phyloP scores from a whole-genome alignment of 2,797 vertebrate species.

The Lutra lutra region DNA sequence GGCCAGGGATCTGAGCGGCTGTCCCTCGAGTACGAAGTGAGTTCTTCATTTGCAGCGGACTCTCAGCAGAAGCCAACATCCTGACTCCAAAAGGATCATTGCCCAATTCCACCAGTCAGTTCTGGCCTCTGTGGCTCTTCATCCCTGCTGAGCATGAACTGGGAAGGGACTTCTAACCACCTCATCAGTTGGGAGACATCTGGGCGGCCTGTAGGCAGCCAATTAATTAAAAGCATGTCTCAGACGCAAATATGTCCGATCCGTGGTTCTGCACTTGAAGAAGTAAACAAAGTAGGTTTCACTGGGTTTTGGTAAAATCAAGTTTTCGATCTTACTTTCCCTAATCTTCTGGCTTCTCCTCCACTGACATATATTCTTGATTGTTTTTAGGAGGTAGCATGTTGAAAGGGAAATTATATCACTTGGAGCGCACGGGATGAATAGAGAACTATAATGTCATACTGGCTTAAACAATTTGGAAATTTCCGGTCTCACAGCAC shows the following conservation, averaged over 20 bases:
- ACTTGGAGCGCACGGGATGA: background rate
- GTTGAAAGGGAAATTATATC: background rate
- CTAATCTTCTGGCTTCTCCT: background rate
- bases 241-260: background rate
- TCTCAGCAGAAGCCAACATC: background rate
- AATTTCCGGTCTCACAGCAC: background rate
- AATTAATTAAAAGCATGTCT: conserved; percentile 42
- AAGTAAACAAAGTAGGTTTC: background rate
- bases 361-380: background rate
- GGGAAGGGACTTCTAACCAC: background rate
- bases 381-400: background rate
- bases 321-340: background rate
- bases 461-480: background rate
- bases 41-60: background rate
- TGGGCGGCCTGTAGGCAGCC: background rate
- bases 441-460: background rate
- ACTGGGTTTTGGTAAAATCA: background rate
- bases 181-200: background rate
- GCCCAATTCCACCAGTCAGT: background rate
- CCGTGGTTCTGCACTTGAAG: background rate
- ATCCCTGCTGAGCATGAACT: background rate
- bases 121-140: background rate
- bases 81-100: background rate
- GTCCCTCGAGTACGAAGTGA: background rate
- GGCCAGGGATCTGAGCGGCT: background rate